These are phyloP conservation scores for Colaptes auratus DNA, from an alignment of 2,113 vertebrate genomes.

Conservation along the genomic window DNA sequence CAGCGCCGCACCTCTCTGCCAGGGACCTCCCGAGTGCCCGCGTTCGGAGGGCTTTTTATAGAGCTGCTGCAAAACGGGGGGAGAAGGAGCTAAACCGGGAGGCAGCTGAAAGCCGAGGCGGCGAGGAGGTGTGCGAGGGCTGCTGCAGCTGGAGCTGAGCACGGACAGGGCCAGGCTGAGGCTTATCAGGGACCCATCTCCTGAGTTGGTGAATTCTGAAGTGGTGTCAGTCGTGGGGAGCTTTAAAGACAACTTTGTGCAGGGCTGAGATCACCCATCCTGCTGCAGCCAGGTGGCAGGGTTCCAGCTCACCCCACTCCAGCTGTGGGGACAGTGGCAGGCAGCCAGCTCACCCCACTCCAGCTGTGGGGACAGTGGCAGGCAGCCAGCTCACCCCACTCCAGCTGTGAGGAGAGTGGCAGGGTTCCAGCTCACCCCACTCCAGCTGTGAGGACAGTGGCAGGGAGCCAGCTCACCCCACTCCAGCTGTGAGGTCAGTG, in stretches of 20 bases:
- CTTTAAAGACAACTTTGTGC: neutral
- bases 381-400: too few relatives aligned
- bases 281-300: neutral
- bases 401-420: too few relatives aligned
- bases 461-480: too few relatives aligned
- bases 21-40: neutral
- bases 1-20: neutral
- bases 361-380: too few relatives aligned
- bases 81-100: neutral
- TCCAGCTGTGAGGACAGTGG: too few relatives aligned
- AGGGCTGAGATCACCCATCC: neutral
- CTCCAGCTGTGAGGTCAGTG: too few relatives aligned
- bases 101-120: neutral
- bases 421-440: too few relatives aligned
- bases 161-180: neutral
- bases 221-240: neutral
- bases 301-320: too few relatives aligned
- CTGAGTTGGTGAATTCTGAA: neutral
- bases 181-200: neutral
- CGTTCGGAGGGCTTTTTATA: neutral
- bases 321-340: too few relatives aligned
- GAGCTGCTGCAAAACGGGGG: neutral
- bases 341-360: too few relatives aligned
- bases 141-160: neutral
- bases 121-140: neutral